phyloP scores from a whole-genome alignment of 2,113 vertebrate species.

The Prinia subflava region DNA sequence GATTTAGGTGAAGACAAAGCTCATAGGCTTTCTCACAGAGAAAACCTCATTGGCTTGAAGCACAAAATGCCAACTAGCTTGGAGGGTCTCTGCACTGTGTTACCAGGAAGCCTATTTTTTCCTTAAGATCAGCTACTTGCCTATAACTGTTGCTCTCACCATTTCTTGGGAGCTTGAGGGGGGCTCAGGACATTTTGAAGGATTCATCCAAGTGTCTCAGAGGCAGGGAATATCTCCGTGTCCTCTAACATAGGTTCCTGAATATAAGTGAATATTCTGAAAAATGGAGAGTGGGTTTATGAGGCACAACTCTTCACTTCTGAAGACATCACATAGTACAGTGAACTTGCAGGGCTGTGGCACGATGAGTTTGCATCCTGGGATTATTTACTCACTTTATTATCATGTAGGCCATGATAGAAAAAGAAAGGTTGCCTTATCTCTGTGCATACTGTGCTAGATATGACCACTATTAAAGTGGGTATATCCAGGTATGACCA shows the following conservation, averaged over 20 bases:
- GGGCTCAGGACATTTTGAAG: neutral
- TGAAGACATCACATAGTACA: neutral
- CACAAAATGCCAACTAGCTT: neutral
- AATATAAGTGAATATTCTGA: neutral
- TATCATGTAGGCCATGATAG: neutral
- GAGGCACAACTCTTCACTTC: neutral
- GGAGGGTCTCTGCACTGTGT: neutral
- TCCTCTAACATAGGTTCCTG: neutral
- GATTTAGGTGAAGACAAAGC: neutral
- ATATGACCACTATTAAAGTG: neutral
- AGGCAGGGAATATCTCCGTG: neutral
- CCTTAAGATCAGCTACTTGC: neutral
- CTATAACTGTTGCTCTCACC: neutral
- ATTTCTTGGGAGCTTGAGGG: neutral
- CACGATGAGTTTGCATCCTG: neutral
- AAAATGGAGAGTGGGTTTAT: neutral
- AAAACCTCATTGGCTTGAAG: neutral
- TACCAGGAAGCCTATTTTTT: neutral
- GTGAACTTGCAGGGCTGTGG: neutral
- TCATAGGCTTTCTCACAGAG: too few relatives aligned
- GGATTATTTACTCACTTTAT: neutral
- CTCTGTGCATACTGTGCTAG: neutral
- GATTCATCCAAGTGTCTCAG: neutral
- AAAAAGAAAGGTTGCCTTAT: neutral
- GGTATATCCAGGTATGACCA: neutral